Base-by-base conservation (phyloP, 2,113 vertebrate genomes). In the Istiophorus platypterus region DNA sequence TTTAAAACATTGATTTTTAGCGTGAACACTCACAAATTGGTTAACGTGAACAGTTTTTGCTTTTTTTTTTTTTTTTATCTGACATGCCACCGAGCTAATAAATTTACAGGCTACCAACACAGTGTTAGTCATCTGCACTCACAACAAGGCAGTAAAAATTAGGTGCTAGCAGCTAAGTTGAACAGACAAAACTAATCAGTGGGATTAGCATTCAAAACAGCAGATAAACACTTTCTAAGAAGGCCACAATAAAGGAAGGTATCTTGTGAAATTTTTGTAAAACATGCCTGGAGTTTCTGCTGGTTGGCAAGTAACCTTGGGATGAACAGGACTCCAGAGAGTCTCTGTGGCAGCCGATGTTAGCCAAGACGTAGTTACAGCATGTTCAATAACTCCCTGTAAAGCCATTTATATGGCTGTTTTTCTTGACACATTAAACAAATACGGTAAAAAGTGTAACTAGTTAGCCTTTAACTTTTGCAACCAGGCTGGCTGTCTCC, bases 1-100 rank as follows among this genome's bases (percentile, higher is more conserved):
- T 71, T 74, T 47, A 41, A 78, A 64, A 22, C 14, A 47, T 37
- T 34, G 4, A 67, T 39, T 68, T 56, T 65, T 62, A 31, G 39
- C 34, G 47, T 31, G 8, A 37, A 72, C 68, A 62, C 17, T 71
- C 20, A 18, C 6, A 29, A 7, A 61, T 18, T 37, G 9, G 39
- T 65, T 57, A 17, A 24, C 24, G 52, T 17, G 17, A 31, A 20
- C 4, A 4, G 3, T 52, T 31, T 37, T 59, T 29, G 26, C 20
- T 77, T 26, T 72, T 13, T 63, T 45, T n/a, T n/a, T 31, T 22
- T 26, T 41, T 13, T 52, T 24, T 18, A 47, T 49, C 39, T 9
- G 39, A 64, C 47, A 76, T 26, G 13, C 7, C 17, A 49, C 1
- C 7, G 56, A 13, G 17, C 10, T 70, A 47, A 64, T 59, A n/a